A percentile compares a stretch with the other conserved stretches of the same genome.
phyloP scores from a whole-genome alignment of 2,113 vertebrate genomes.

The Salvelinus fontinalis region DNA sequence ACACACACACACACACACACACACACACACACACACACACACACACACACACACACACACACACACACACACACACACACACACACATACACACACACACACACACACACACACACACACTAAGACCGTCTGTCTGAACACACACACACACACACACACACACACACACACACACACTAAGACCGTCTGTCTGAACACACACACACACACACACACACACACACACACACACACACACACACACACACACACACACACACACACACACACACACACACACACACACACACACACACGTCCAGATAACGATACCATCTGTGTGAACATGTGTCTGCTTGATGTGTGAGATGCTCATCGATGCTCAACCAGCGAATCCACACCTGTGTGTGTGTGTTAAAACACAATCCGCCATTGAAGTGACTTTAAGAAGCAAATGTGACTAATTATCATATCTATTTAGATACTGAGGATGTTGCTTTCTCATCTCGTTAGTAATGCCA shows the following conservation, averaged over 20 bases:
- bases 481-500: too few species aligned
- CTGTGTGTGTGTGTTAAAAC: not conserved
- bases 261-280: too few species aligned
- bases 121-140: conserved; percentile 1
- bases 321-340: conserved; percentile 18
- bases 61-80: conserved; percentile 26
- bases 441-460: too few species aligned
- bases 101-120: conserved; percentile 35
- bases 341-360: not conserved
- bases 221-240: conserved; percentile 12
- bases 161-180: not conserved
- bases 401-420: not conserved
- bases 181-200: conserved; percentile 6
- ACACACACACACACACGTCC: not conserved
- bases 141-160: not conserved
- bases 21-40: not conserved
- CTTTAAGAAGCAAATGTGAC: not conserved
- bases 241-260: not conserved
- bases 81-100: conserved; percentile 22
- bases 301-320: not conserved
- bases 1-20: too few species aligned
- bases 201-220: conserved; percentile 13
- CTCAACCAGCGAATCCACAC: conserved; percentile 30
- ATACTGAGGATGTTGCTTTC: too few species aligned
- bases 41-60: not conserved